Evolutionary conservation across 2,888 invertebrate genomes (phyloP).

Genomic region (Ophraella communa): DNA sequence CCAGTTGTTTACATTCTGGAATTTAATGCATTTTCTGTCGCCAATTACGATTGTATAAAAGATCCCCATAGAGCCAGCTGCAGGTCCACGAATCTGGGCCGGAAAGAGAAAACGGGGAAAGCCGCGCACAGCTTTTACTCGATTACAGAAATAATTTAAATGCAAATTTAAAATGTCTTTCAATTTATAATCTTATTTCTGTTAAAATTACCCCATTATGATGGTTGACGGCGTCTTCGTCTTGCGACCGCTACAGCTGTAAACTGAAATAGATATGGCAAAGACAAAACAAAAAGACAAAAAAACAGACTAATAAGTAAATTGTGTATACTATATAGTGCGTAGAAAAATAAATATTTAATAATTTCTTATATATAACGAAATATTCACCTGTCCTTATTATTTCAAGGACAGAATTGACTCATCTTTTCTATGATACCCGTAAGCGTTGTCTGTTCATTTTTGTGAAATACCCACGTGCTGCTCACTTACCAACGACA

Average conservation of each 20-base stretch:
- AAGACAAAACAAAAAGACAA: background rate
- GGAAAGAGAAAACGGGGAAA: constrained; percentile 30
- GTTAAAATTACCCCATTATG: constrained; percentile 60
- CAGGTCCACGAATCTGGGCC: background rate
- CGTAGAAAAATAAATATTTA: background rate
- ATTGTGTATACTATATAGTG: background rate
- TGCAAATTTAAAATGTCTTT: constrained; percentile 61
- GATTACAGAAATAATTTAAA: constrained; percentile 59
- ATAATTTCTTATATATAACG: no score
- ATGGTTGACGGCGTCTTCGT: constrained; percentile 49
- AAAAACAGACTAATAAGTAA: background rate
- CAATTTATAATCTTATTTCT: constrained; percentile 61
- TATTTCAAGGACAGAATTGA: no score
- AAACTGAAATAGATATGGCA: background rate
- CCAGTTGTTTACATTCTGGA: no score
- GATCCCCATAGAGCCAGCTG: background rate
- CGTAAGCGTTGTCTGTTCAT: no score
- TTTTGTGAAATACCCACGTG: background rate
- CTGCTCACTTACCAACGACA: background rate
- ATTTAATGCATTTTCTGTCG: background rate
- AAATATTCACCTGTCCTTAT: no score
- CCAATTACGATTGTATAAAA: background rate
- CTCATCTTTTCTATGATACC: no score
- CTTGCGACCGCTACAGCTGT: constrained; percentile 25
- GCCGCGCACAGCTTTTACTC: constrained; percentile 48